A percentile compares a stretch with the other conserved stretches of the same genome.
Conservation (phyloP, 2,113 vertebrate genomes). For the Rynchops niger region DNA sequence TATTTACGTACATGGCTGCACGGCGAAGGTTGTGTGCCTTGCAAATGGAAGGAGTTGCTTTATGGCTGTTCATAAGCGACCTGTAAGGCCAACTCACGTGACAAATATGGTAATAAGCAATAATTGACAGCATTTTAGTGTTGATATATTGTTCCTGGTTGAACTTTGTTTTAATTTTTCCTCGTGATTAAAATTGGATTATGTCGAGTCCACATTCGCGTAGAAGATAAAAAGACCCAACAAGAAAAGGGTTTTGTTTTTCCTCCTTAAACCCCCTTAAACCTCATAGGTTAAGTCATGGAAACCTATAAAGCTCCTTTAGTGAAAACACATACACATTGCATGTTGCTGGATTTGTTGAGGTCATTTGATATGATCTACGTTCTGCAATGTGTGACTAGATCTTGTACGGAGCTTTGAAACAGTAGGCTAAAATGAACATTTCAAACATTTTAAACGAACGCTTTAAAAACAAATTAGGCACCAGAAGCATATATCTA, state of each 20-base stretch:
- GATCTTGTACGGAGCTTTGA: conserved; percentile 11
- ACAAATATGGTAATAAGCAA: background rate
- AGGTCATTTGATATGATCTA: conserved; percentile 48
- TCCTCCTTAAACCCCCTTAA: conserved; percentile 20
- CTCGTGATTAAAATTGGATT: conserved; percentile 21
- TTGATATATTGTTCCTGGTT: conserved; percentile 6
- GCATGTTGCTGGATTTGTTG: conserved; percentile 46
- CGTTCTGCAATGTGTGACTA: conserved; percentile 24
- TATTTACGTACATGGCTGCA: background rate
- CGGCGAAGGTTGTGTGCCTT: background rate
- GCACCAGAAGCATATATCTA: background rate
- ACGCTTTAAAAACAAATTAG: conserved; percentile 52
- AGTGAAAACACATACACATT: background rate
- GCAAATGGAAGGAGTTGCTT: conserved; percentile 14
- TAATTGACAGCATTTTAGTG: conserved; percentile 1
- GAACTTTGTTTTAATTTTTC: conserved; percentile 29
- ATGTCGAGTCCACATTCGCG: background rate
- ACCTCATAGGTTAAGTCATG: conserved; percentile 48
- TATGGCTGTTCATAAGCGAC: background rate
- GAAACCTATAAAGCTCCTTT: conserved; percentile 46
- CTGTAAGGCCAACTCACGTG: background rate
- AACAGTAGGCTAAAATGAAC: conserved; percentile 42
- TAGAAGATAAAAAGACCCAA: conserved; percentile 23
- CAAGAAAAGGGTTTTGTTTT: conserved; percentile 48
- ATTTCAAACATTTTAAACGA: conserved; percentile 23